Conservation (phyloP, 2,888 invertebrate genomes). For the Gastracanthus pulcherrimus region DNA sequence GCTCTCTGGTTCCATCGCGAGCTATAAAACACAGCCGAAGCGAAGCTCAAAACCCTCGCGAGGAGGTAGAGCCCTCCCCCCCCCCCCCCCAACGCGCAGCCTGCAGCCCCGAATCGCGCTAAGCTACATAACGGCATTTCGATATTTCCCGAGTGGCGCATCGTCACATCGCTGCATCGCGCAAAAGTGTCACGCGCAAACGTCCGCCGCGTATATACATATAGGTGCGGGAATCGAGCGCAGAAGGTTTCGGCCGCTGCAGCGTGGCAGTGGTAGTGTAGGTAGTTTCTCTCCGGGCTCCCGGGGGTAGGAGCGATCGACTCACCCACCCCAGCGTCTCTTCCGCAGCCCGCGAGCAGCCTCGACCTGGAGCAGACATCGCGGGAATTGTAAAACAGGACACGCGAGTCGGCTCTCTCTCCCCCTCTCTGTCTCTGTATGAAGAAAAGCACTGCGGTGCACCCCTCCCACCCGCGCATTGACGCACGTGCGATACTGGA, state of each 20-base stretch:
- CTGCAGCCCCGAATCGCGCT: no score
- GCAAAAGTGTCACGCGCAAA: constrained; percentile 52
- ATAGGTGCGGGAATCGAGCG: constrained; percentile 27
- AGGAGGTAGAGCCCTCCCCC: no score
- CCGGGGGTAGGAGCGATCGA: neutral
- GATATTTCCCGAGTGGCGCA: constrained; percentile 52
- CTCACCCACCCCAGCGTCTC: neutral
- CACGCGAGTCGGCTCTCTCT: neutral
- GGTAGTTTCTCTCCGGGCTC: no score
- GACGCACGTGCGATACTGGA: constrained; percentile 44
- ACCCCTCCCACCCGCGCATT: neutral
- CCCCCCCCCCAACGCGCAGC: no score
- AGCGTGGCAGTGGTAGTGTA: no score
- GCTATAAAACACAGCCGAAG: neutral
- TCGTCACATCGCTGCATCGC: constrained; percentile 27
- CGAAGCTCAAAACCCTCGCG: no score
- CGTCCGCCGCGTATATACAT: neutral
- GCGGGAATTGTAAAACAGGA: constrained; percentile 51
- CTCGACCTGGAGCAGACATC: constrained; percentile 37
- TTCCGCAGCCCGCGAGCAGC: neutral
- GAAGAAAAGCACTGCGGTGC: constrained; percentile 47
- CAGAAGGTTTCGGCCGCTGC: constrained; percentile 7
- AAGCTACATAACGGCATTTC: constrained; percentile 25
- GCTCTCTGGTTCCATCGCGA: neutral
- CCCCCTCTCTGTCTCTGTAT: neutral